A percentile compares a stretch with the other conserved stretches of the same genome.
phyloP scores from a whole-genome alignment of 1,140 invertebrate species.

The Bombyx mandarina region DNA sequence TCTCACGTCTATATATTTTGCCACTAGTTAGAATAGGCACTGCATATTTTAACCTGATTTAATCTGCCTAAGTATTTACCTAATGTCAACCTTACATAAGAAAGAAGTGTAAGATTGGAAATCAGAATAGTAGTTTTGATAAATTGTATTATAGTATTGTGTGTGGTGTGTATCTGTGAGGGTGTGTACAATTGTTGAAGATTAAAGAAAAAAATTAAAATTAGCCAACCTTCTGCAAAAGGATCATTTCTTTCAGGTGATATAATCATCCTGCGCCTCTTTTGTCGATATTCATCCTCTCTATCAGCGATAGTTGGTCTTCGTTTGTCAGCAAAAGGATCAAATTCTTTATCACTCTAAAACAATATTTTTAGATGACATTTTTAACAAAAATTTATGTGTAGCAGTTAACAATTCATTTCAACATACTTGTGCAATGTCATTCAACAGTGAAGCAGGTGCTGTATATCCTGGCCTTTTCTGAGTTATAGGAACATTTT shows the following conservation, averaged over 20 bases:
- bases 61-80: too few relatives aligned
- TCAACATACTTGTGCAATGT: conserved; percentile 83
- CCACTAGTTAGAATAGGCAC: too few relatives aligned
- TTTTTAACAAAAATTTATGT: not conserved
- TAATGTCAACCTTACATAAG: too few relatives aligned
- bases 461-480: conserved; percentile 87
- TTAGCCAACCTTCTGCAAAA: conserved; percentile 90
- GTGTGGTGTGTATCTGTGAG: too few relatives aligned
- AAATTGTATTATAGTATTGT: too few relatives aligned
- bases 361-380: conserved; percentile 26
- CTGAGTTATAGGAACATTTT: conserved; percentile 80
- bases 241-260: conserved; percentile 97
- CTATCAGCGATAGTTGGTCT: conserved; percentile 93
- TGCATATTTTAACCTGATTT: too few relatives aligned
- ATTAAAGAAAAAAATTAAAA: not conserved
- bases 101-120: too few relatives aligned
- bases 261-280: conserved; percentile 90
- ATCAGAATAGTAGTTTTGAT: too few relatives aligned
- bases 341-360: conserved; percentile 92
- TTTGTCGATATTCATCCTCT: conserved; percentile 96
- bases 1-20: too few relatives aligned
- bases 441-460: conserved; percentile 89
- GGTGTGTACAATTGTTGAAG: not conserved
- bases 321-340: conserved; percentile 95
- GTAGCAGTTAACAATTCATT: too few relatives aligned